Conservation (phyloP, 2,888 invertebrate genomes). For the Alsophila aescularia region DNA sequence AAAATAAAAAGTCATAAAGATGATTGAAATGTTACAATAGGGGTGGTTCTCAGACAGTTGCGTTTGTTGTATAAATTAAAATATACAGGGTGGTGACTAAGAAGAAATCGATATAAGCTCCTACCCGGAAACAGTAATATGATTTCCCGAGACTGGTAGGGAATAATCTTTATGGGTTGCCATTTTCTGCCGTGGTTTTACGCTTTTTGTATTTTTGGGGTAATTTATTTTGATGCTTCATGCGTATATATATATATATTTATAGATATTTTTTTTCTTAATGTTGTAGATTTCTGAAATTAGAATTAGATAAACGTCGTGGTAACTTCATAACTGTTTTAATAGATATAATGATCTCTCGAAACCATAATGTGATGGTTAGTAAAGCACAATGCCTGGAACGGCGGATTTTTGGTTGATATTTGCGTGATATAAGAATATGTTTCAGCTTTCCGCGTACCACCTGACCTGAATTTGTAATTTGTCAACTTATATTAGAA, state of each 20-base stretch:
- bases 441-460: too few species aligned
- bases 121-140: constrained; percentile 44
- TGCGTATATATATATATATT: background rate
- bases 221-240: constrained; percentile 19
- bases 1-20: constrained; percentile 31
- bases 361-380: too few species aligned
- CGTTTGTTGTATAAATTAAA: constrained; percentile 43
- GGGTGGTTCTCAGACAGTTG: constrained; percentile 17
- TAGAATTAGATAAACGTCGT: too few species aligned
- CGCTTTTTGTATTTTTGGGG: constrained; percentile 24
- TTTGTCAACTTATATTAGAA: too few species aligned
- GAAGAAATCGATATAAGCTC: constrained; percentile 59
- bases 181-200: constrained; percentile 25
- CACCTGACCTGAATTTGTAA: too few species aligned
- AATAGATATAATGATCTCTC: too few species aligned
- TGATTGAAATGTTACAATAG: constrained; percentile 44
- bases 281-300: too few species aligned
- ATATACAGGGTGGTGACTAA: constrained; percentile 38
- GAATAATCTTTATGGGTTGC: constrained; percentile 34
- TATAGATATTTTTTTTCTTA: too few species aligned
- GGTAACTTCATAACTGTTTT: too few species aligned
- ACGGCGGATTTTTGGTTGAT: too few species aligned
- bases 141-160: constrained; percentile 41
- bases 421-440: too few species aligned
- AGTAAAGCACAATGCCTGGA: too few species aligned